These are phyloP conservation scores for Anolis carolinensis DNA, from an alignment of 2,113 vertebrate species.

Conservation along the genomic window DNA sequence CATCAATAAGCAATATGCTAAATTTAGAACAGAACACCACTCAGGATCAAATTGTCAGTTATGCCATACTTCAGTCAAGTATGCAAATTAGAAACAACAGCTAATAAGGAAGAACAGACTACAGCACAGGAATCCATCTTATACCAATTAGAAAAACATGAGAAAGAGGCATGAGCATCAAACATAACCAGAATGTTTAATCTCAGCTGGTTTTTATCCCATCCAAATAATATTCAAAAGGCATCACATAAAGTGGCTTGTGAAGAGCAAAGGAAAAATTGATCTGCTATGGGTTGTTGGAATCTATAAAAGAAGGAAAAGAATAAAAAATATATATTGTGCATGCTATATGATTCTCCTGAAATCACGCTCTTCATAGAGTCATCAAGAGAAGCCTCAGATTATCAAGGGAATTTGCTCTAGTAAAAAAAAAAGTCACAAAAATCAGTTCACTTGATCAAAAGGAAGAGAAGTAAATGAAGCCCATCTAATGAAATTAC, in stretches of 20 bases:
- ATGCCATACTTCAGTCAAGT: conserved; percentile 26
- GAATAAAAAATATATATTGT: conserved; percentile 5
- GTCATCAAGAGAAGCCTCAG: conserved; percentile 12
- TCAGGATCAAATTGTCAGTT: conserved; percentile 30
- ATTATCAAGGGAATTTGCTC: conserved; percentile 7
- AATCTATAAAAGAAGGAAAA: conserved; percentile 9
- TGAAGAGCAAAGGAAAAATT: conserved; percentile 48
- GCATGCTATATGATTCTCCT: conserved; percentile 6
- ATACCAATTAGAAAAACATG: conserved; percentile 54
- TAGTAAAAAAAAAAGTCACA: conserved; percentile 24
- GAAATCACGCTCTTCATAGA: not conserved
- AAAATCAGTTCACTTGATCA: conserved; percentile 16
- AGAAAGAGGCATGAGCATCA: conserved; percentile 28
- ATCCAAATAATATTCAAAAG: conserved; percentile 11
- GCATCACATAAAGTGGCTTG: conserved; percentile 29
- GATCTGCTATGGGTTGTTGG: conserved; percentile 28
- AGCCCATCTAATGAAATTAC: not conserved
- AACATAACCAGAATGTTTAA: conserved; percentile 42
- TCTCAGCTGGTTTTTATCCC: conserved; percentile 16
- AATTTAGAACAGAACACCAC: not conserved
- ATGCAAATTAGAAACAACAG: conserved; percentile 25
- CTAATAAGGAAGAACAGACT: conserved; percentile 18
- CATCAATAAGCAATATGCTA: conserved; percentile 19
- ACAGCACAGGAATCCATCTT: conserved; percentile 32
- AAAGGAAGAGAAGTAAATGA: not conserved